Conservation (phyloP, 2,113 vertebrate genomes). For the Ramphastos sulfuratus region DNA sequence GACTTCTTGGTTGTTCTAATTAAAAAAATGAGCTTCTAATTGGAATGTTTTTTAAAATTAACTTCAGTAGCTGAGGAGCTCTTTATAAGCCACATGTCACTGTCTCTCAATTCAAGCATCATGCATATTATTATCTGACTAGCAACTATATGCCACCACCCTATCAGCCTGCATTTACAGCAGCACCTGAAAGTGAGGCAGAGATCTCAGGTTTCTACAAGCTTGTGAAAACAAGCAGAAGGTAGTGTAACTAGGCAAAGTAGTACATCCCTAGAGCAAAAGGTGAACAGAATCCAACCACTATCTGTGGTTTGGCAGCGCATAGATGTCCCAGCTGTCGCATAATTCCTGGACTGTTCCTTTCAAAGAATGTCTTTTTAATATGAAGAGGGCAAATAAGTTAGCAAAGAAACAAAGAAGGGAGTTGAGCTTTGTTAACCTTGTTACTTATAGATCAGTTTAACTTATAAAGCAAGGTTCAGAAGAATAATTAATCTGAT, state of each 20-base stretch:
- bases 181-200: background rate
- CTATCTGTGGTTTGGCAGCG: background rate
- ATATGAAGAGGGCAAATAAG: background rate
- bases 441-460: background rate
- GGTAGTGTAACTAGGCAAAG: background rate
- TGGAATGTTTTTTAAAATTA: background rate
- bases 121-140: background rate
- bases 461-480: background rate
- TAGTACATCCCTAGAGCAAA: background rate
- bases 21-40: background rate
- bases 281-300: background rate
- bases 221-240: background rate
- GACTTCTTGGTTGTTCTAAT: background rate
- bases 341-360: background rate
- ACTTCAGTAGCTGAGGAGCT: background rate
- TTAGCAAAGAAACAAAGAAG: background rate
- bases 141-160: background rate
- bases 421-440: background rate
- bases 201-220: background rate
- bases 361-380: background rate
- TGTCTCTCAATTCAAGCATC: background rate
- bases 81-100: background rate
- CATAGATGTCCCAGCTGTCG: background rate
- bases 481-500: background rate
- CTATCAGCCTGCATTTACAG: background rate